Evolutionary conservation across 2,797 vertebrate genomes (phyloP), one percentile per base, ranked within the genome.

Genomic region (Acomys russatus): DNA sequence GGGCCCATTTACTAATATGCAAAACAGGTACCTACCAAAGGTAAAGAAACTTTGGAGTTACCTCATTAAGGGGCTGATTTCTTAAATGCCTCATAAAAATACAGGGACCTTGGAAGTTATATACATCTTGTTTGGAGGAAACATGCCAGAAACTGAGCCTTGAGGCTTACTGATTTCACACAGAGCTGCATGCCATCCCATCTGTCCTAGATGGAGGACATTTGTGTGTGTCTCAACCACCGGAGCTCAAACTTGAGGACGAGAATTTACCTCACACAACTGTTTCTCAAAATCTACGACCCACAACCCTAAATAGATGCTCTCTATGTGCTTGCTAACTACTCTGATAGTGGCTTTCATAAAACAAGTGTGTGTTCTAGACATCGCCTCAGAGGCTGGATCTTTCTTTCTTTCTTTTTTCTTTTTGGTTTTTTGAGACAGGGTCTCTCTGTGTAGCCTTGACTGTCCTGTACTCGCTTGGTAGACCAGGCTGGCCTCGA

Each of bases 71-170:
- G 61, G 63, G 56, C 38, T 15, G 51, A 87, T 49, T 96, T 54
- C 71, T 96, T 88, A 80, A 94, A 77, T 78, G 87, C 76, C 30
- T 96, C 77, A 76, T 84, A 97, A 93, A 96, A 88, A 93, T 90
- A 94, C 61, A 54, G 85, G 70, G 85, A 92, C 77, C 77, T 89
- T 94, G 79, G 66, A 96, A 95, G 90, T 86, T 94, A 79, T 38
- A 49, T 76, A 91, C 30, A 79, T 85, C 86, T 91, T 70, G 84
- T 92, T 97, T 94, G 92, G 85, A 92, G 54, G 77, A 86, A 96
- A 95, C 17, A 11, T 76, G 66, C 28, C 73, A 54, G 73, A 64
- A 2, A 49, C 66, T 64, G 59, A 74, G 79, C 78, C 87, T 33
- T 49, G n/a, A 79, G 44, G 25, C 84, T 74, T 86, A 30, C 63